phyloP scores from a whole-genome alignment of 2,113 vertebrate species.

The Hippoglossus stenolepis region DNA sequence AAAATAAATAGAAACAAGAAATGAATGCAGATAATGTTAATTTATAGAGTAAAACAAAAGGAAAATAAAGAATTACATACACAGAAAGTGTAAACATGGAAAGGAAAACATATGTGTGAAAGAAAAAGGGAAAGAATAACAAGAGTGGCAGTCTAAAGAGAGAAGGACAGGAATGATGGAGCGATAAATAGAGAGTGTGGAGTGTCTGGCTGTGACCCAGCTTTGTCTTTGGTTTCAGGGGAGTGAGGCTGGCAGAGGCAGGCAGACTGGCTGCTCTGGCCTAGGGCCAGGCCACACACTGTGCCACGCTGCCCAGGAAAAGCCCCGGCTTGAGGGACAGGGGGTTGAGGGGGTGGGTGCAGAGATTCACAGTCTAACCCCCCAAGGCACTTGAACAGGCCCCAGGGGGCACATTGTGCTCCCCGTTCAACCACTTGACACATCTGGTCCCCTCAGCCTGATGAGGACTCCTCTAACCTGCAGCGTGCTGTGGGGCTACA shows the following conservation, averaged over 20 bases:
- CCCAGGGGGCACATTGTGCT: constrained; percentile 55
- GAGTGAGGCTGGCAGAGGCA: constrained; percentile 74
- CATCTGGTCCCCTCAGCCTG: constrained; percentile 66
- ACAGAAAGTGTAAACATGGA: neutral
- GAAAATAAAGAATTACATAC: neutral
- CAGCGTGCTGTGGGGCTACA: constrained; percentile 14
- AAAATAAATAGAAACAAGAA: neutral
- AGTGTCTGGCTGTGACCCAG: constrained; percentile 79
- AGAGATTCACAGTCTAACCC: constrained; percentile 48
- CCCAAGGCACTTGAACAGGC: constrained; percentile 49
- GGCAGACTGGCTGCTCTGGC: constrained; percentile 77
- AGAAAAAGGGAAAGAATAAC: constrained; percentile 21
- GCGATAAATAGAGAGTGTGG: constrained; percentile 56
- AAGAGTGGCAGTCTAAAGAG: constrained; percentile 34
- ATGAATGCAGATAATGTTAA: constrained; percentile 3
- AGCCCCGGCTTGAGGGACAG: constrained; percentile 60
- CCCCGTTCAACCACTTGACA: constrained; percentile 62
- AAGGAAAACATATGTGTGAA: neutral
- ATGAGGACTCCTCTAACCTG: constrained; percentile 42
- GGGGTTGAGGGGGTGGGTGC: constrained; percentile 30
- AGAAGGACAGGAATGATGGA: constrained; percentile 36
- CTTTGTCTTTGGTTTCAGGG: constrained; percentile 81
- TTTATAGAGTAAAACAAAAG: neutral
- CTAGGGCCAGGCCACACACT: constrained; percentile 77
- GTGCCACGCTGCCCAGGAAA: constrained; percentile 76